Evolutionary conservation across 2,888 invertebrate genomes (phyloP).

Genomic region (Oscheius onirici): DNA sequence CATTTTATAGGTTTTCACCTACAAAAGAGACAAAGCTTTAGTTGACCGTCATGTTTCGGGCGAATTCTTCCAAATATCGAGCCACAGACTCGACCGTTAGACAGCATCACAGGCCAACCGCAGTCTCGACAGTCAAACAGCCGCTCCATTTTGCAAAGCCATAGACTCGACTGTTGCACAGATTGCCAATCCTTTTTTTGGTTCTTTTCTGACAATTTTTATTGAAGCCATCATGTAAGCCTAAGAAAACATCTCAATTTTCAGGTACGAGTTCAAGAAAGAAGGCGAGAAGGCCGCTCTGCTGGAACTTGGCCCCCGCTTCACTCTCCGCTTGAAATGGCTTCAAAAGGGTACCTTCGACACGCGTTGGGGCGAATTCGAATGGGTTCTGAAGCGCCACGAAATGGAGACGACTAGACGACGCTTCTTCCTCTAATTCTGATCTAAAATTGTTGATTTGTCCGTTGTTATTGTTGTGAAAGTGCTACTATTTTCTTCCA

Average conservation of each 20-base stretch:
- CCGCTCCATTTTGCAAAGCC: no score
- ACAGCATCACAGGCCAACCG: no score
- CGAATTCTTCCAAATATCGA: no score
- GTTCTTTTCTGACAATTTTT: no score
- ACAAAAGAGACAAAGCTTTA: no score
- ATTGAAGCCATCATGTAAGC: no score
- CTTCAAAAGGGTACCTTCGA: constrained; percentile 97
- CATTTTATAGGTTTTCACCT: not conserved
- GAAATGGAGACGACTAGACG: constrained; percentile 91
- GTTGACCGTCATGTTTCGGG: no score
- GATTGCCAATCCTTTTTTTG: no score
- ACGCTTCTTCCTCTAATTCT: constrained; percentile 84
- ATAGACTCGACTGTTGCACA: no score
- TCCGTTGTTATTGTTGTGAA: constrained; percentile 30
- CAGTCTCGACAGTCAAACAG: no score
- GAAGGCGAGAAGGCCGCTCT: constrained; percentile 79
- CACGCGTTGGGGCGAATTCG: constrained; percentile 93
- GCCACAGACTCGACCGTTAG: no score
- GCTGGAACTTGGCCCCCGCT: constrained; percentile 94
- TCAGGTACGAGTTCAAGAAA: constrained; percentile 85
- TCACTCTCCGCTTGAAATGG: constrained; percentile 89
- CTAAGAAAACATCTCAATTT: no score
- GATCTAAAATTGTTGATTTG: constrained; percentile 10
- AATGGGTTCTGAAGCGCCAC: constrained; percentile 88
- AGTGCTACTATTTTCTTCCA: not conserved